Base-by-base conservation (phyloP, 2,797 vertebrate genomes). In the Numenius phaeopus region DNA sequence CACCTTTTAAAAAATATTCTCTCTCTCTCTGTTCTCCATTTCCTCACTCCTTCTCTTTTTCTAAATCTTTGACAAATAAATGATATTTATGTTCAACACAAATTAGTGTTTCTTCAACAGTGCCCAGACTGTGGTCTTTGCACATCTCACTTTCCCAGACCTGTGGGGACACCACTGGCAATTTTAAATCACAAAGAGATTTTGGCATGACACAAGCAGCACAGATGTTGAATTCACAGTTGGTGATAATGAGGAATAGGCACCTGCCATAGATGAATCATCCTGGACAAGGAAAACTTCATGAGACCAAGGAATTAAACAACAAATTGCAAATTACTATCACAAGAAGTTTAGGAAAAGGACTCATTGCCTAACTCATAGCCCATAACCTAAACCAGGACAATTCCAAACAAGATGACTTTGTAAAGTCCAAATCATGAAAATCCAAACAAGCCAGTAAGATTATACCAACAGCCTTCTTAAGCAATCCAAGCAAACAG, bases 1-100 rank as follows among this genome's bases (percentile, higher is more conserved):
- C 10, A n/a, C 2, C 2, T 40, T 52, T 72, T 11, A 1, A 6
- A 37, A 50, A 52, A 12, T n/a, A 1, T 10, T 44, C 23, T n/a
- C 6, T 52, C 20, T 34, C 5, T 27, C 2, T 47, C 1, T 30
- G 23, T 37, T 82, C 54, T 84, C 39, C 10, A 7, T 59, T 49
- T 77, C 32, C 11, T 11, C 19, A n/a, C 11, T 44, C 18, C 40
- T 64, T 19, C 22, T 39, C 34, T 55, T 87, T 64, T 70, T 10
- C 26, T 30, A 61, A 46, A 18, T 10, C 14, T 73, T 70, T 55
- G 21, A 61, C n/a, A 73, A 54, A 49, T 24, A 62, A 81, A 7
- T 27, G 3, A 1, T 50, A 21, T 67, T 89, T 80, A 19, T 34
- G 20, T 57, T 67, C 32, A 71, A 55, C 14, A 34, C 46, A 69